Evolutionary conservation across 2,113 vertebrate genomes (phyloP).

Genomic region (Prunella himalayana): DNA sequence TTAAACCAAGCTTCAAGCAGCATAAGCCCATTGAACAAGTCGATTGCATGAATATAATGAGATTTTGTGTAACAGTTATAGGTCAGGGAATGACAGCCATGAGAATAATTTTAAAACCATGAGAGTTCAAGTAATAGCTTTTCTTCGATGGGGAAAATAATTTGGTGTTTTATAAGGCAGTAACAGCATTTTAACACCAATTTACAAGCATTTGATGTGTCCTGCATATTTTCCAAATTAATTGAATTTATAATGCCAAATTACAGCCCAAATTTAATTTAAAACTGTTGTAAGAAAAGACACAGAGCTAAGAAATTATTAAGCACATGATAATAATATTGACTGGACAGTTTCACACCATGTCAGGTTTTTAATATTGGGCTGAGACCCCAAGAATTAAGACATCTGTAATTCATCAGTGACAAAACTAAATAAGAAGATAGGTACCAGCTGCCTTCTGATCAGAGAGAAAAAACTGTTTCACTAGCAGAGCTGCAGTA

Average conservation of each 20-base stretch:
- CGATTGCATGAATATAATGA: neutral
- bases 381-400: neutral
- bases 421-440: neutral
- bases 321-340: neutral
- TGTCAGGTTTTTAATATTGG: neutral
- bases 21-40: neutral
- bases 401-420: neutral
- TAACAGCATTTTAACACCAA: conserved; percentile 21
- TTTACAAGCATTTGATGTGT: conserved; percentile 5
- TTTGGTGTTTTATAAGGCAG: neutral
- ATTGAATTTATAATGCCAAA: conserved; percentile 15
- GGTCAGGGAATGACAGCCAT: neutral
- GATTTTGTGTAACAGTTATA: conserved; percentile 13
- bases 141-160: neutral
- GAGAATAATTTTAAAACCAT: conserved; percentile 30
- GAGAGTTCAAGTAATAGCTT: neutral
- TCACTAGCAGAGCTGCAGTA: neutral
- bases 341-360: neutral
- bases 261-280: conserved; percentile 5
- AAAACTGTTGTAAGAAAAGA: neutral
- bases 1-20: neutral
- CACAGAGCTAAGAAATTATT: neutral
- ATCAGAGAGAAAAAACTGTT: neutral
- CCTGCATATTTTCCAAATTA: conserved; percentile 37
- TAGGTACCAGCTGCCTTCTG: neutral